These are phyloP conservation scores for Leptinotarsa lineolata DNA, from an alignment of 1,140 invertebrate genomes.

Conservation along the genomic window DNA sequence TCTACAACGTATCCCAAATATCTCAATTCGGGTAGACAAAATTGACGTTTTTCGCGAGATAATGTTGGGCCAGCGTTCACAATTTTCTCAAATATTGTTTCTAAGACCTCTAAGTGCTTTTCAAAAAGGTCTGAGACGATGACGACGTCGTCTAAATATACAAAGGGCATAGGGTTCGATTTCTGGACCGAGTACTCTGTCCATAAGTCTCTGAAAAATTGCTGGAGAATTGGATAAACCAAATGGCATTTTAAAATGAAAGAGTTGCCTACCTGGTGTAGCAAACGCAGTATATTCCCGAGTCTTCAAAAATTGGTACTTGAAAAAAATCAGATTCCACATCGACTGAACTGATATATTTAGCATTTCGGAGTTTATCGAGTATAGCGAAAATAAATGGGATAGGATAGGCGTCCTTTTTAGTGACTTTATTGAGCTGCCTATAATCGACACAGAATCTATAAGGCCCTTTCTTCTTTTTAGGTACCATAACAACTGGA, in stretches of 20 bases:
- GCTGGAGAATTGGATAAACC: constrained; percentile 44
- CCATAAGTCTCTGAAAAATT: too few relatives aligned
- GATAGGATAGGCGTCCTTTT: constrained; percentile 17
- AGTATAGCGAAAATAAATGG: constrained; percentile 34
- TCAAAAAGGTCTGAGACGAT: too few relatives aligned
- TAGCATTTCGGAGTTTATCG: constrained; percentile 38
- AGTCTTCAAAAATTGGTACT: not conserved
- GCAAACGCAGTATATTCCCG: constrained; percentile 34
- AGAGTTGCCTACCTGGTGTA: constrained; percentile 31
- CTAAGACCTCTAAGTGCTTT: too few relatives aligned
- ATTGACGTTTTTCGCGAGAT: too few relatives aligned
- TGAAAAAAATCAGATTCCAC: constrained; percentile 11
- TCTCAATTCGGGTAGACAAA: too few relatives aligned
- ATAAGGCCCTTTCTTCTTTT: constrained; percentile 43
- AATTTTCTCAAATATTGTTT: too few relatives aligned
- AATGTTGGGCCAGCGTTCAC: too few relatives aligned
- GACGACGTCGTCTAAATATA: too few relatives aligned
- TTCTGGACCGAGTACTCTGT: too few relatives aligned
- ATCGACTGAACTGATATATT: constrained; percentile 42
- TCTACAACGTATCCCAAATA: too few relatives aligned
- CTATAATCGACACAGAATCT: constrained; percentile 53
- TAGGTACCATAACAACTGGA: constrained; percentile 38
- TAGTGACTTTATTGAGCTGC: constrained; percentile 32
- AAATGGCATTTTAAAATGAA: constrained; percentile 50
- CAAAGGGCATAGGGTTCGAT: too few relatives aligned